phyloP scores from a whole-genome alignment of 2,888 invertebrate species.

The Ctenicera cuprea region DNA sequence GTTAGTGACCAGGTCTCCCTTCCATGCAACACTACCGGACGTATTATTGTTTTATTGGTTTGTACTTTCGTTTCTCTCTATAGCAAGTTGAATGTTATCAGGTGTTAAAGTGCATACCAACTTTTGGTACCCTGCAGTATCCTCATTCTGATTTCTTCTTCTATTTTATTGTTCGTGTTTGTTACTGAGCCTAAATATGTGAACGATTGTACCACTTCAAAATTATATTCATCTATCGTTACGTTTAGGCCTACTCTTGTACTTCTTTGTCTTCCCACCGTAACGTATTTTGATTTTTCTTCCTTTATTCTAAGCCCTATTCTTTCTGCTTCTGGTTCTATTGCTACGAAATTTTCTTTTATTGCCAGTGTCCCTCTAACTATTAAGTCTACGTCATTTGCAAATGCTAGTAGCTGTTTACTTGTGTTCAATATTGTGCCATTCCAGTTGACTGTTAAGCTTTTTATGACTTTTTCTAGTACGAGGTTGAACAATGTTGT shows the following conservation, averaged over 20 bases:
- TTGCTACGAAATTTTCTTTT: not conserved
- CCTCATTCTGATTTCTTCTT: constrained; percentile 1
- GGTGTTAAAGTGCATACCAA: not conserved
- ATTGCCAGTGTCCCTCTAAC: not conserved
- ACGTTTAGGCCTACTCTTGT: not conserved
- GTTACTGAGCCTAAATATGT: not conserved
- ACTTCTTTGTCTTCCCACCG: not conserved
- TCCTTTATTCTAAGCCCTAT: too few species aligned
- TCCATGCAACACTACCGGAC: too few species aligned
- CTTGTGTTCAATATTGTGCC: constrained; percentile 2
- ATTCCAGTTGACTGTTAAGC: not conserved
- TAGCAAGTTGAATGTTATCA: not conserved
- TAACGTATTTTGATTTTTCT: not conserved
- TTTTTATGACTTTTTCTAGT: not conserved
- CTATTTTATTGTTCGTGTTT: not conserved
- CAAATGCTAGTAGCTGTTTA: not conserved
- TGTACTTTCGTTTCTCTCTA: not conserved
- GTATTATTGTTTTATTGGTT: too few species aligned
- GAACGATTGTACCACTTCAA: not conserved
- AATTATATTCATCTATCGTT: too few species aligned
- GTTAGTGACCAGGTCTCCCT: too few species aligned
- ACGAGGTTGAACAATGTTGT: not conserved
- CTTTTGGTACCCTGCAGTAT: not conserved
- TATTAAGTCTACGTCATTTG: not conserved
- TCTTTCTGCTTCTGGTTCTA: not conserved